Base-by-base conservation (phyloP, 2,797 vertebrate genomes). In the Lacerta bilineata region DNA sequence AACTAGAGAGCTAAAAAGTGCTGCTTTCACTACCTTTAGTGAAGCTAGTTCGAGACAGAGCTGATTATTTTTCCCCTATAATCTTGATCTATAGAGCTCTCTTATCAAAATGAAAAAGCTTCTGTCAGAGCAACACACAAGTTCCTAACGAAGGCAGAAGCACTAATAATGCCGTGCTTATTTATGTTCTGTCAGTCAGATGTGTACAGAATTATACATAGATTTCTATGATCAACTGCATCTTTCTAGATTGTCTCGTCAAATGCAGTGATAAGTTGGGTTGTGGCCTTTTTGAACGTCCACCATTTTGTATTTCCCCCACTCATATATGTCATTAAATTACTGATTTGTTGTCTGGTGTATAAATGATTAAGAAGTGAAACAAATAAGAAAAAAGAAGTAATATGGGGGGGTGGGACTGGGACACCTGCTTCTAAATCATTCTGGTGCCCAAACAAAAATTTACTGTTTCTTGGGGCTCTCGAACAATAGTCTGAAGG, bases 391-490 rank as follows among this genome's bases (percentile, higher is more conserved):
- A 50, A 50, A 50, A 50, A 50, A 50, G 50, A 50, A 50, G 50
- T 50, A 13, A 50, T 50, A 50, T 50, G 10, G 46, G 10, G 3
- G 46, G 9, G 8, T 0, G 0, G 11, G 46, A 0, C 3, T n/a
- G 3, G 4, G 33, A 33, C 33, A 50, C 11, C 1, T 50, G 46
- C 46, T 50, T 50, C 50, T 50, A 50, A 50, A 50, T 50, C 13
- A 50, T 50, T 50, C 50, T 50, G 50, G 50, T 13, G 50, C 50
- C 50, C 11, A 1, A 50, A 50, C 50, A 50, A 13, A 50, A 50
- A 50, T 1, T 50, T 13, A 50, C 11, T 50, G 50, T 50, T 50
- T 50, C 11, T 50, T 50, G 46, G 46, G 46, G 11, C 46, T 50
- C 11, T 50, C 50, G 13, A 50, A 3, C 11, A 50, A 50, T 13